Conservation (phyloP, 2,888 invertebrate species). For the Cheilosia soror region DNA sequence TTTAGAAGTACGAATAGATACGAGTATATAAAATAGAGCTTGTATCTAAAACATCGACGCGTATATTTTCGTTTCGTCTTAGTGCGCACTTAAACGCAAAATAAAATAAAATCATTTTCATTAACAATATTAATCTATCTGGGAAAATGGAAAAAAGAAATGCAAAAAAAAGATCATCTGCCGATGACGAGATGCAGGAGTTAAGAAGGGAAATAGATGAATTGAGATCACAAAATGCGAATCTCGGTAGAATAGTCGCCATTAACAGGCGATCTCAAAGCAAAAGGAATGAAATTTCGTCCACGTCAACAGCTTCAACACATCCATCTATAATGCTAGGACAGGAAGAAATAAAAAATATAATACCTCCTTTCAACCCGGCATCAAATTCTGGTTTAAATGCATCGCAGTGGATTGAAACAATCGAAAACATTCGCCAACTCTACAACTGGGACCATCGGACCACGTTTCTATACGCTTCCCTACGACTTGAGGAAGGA, state of each 20-base stretch:
- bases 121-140: no score
- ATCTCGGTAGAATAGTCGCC: not conserved
- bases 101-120: no score
- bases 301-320: not conserved
- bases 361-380: slow-evolving; percentile 38
- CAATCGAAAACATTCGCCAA: slow-evolving; percentile 14
- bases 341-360: slow-evolving; percentile 2
- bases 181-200: not conserved
- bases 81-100: no score
- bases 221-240: not conserved
- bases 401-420: slow-evolving; percentile 29
- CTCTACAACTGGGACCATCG: slow-evolving; percentile 1
- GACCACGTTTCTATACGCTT: slow-evolving; percentile 14
- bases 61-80: no score
- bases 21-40: no score
- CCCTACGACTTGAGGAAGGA: slow-evolving; percentile 1
- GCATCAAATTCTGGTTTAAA: not conserved
- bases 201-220: not conserved
- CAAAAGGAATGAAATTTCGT: not conserved
- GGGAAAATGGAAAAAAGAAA: no score
- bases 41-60: no score
- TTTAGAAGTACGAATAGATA: no score
- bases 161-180: no score
- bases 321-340: not conserved
- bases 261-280: not conserved